Percentiles rank a stretch among this genome's conserved stretches.
Conservation (phyloP, 2,113 vertebrate genomes). For the Apistogramma diplotaenia region DNA sequence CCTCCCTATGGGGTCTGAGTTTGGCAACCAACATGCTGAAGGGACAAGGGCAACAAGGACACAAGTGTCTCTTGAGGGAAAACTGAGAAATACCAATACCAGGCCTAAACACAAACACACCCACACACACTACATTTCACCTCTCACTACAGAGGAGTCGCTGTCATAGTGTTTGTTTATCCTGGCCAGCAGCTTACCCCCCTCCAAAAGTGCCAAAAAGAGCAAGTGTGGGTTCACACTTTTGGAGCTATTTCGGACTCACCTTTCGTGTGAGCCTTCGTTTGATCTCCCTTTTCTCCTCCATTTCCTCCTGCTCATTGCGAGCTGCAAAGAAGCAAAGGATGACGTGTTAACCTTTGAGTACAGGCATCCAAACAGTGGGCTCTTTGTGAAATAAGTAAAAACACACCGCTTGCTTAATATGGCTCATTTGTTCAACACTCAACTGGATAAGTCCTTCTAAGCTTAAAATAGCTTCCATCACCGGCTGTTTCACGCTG, state of each 20-base stretch:
- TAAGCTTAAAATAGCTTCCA: constrained; percentile 38
- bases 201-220: not conserved
- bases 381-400: not conserved
- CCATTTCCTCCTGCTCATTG: constrained; percentile 97
- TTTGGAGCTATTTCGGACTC: constrained; percentile 55
- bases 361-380: not conserved
- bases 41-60: constrained; percentile 62
- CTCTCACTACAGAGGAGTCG: constrained; percentile 36
- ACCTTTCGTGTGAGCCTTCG: constrained; percentile 94
- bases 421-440: constrained; percentile 38
- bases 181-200: constrained; percentile 2
- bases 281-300: constrained; percentile 98
- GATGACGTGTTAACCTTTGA: not conserved
- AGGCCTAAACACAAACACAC: not conserved
- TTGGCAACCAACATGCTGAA: constrained; percentile 48
- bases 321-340: constrained; percentile 82
- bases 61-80: not conserved
- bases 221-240: constrained; percentile 12
- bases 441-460: constrained; percentile 30
- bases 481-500: constrained; percentile 39
- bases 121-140: not conserved
- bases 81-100: constrained; percentile 5
- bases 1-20: constrained; percentile 46
- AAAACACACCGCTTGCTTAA: constrained; percentile 41
- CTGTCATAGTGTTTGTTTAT: constrained; percentile 25